A percentile compares a stretch with the other conserved stretches of the same genome.
phyloP scores from a whole-genome alignment of 2,888 invertebrate genomes.

The Agapetus fuscipes region DNA sequence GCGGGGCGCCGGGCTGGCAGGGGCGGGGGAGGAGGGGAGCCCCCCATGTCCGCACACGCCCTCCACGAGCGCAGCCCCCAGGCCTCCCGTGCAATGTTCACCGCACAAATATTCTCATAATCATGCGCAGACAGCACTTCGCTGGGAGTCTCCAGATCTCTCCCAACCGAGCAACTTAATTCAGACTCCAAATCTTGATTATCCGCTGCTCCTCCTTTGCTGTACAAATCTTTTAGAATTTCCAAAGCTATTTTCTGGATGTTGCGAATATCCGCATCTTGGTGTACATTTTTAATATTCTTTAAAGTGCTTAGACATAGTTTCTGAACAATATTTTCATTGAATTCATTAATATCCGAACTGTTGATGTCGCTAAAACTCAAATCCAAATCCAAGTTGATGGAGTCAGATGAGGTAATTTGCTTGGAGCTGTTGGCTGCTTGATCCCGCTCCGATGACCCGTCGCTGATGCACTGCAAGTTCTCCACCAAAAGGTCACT shows the following conservation, averaged over 20 bases:
- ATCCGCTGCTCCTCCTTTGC: constrained; percentile 34
- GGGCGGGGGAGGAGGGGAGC: constrained; percentile 17
- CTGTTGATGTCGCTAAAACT: constrained; percentile 47
- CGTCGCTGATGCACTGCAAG: constrained; percentile 36
- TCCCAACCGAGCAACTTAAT: constrained; percentile 33
- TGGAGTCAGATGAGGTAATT: constrained; percentile 44
- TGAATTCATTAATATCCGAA: constrained; percentile 45
- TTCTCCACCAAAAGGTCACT: constrained; percentile 25
- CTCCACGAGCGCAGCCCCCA: constrained; percentile 57
- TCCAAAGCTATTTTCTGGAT: constrained; percentile 45
- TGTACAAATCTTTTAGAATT: constrained; percentile 44
- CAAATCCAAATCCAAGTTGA: constrained; percentile 45
- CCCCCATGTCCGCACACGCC: constrained; percentile 49
- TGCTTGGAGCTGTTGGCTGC: constrained; percentile 34
- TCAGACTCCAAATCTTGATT: constrained; percentile 32
- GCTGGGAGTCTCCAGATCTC: constrained; percentile 45
- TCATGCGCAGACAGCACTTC: constrained; percentile 53
- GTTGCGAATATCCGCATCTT: constrained; percentile 45
- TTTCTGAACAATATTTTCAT: constrained; percentile 46
- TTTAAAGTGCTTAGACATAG: constrained; percentile 43
- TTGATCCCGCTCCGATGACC: constrained; percentile 39
- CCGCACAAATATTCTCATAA: constrained; percentile 56
- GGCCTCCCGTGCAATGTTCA: constrained; percentile 53
- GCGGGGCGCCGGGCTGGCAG: constrained; percentile 12
- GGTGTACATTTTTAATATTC: constrained; percentile 45